These are phyloP conservation scores for Aldabrachelys gigantea DNA, from an alignment of 2,113 vertebrate species.

Conservation along the genomic window DNA sequence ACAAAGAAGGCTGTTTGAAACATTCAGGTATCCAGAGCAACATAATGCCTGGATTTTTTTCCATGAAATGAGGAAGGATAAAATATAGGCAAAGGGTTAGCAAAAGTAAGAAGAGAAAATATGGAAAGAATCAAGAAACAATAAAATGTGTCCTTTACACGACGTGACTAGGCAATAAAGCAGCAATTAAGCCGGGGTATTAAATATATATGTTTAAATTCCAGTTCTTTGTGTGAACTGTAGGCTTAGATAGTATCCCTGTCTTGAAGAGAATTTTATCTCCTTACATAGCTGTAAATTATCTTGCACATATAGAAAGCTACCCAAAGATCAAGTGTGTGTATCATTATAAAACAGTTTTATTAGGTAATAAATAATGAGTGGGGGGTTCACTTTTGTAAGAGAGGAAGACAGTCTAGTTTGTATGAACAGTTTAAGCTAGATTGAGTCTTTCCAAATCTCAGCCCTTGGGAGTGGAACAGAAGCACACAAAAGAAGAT, in stretches of 20 bases:
- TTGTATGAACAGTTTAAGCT: not conserved
- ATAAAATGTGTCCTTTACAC: not conserved
- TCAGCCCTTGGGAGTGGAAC: not conserved
- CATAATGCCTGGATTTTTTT: too few species aligned
- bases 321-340: not conserved
- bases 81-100: not conserved
- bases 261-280: too few species aligned
- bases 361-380: not conserved
- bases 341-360: not conserved
- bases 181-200: not conserved
- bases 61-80: not conserved
- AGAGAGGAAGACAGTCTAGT: not conserved
- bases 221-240: not conserved
- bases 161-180: not conserved
- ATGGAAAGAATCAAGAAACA: not conserved
- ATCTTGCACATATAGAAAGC: not conserved
- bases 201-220: not conserved
- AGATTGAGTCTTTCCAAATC: not conserved
- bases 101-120: not conserved
- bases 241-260: too few species aligned
- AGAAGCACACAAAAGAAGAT: constrained; percentile 37
- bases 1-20: not conserved
- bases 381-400: not conserved
- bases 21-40: not conserved
- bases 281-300: not conserved